Percentiles rank a stretch among this genome's conserved stretches.
These are phyloP conservation scores for Hemibagrus wyckioides DNA, from an alignment of 2,113 vertebrate genomes.

Conservation along the genomic window DNA sequence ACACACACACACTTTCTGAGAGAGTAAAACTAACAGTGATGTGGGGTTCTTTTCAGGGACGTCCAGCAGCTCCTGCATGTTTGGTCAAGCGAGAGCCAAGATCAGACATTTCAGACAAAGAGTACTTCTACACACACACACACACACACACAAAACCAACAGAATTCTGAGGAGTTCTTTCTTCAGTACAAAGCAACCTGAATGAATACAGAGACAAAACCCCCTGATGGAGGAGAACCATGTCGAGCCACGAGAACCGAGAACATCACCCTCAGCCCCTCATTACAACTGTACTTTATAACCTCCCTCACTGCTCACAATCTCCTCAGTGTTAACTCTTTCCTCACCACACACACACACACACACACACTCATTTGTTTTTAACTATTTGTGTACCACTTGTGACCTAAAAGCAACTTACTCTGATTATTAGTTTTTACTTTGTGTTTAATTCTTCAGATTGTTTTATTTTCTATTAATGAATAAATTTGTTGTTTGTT, in stretches of 20 bases:
- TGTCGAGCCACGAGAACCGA: not conserved
- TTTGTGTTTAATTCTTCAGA: not conserved
- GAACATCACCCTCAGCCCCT: no score
- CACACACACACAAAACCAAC: not conserved
- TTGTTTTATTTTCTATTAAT: not conserved
- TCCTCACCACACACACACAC: not conserved
- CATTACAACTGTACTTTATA: not conserved
- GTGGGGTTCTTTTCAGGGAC: not conserved
- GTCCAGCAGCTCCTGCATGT: conserved; percentile 18
- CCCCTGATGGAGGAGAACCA: not conserved
- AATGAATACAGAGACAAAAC: not conserved
- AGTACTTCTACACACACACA: not conserved
- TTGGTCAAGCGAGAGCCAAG: conserved; percentile 2
- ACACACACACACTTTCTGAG: not conserved
- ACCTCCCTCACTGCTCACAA: not conserved
- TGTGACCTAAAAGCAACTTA: not conserved
- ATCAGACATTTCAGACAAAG: conserved; percentile 37
- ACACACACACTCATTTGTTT: not conserved
- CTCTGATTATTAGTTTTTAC: not conserved
- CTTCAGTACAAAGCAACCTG: not conserved
- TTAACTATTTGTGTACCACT: not conserved
- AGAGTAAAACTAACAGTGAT: conserved; percentile 25
- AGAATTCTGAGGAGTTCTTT: not conserved
- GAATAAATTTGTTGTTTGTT: not conserved
- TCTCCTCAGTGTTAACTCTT: not conserved